Conservation (phyloP, 1,140 invertebrate species). For the Ceratosolen solmsi region DNA sequence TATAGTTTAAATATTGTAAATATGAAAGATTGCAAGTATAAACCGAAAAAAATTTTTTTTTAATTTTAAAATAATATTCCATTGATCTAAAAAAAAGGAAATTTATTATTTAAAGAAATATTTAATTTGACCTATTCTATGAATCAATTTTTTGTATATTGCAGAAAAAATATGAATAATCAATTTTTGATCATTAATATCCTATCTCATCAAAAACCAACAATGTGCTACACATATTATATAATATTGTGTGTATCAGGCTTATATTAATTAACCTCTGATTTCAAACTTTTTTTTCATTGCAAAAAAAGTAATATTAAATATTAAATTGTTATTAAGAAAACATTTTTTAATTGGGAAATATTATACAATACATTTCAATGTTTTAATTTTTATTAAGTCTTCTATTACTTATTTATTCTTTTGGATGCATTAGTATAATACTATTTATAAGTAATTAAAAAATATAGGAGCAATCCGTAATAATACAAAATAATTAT, state of each 20-base stretch:
- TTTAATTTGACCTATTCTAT: slow-evolving; percentile 5
- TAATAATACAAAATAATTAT: slow-evolving; percentile 1
- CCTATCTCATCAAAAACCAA: slow-evolving; percentile 24
- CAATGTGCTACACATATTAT: slow-evolving; percentile 46
- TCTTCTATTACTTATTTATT: not conserved
- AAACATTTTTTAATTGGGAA: too few species aligned
- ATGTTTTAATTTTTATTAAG: too few species aligned
- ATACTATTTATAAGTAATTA: not conserved
- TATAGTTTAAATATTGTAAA: slow-evolving; percentile 31
- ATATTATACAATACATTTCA: too few species aligned
- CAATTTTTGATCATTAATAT: slow-evolving; percentile 25
- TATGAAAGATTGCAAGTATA: slow-evolving; percentile 5
- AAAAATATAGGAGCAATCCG: not conserved
- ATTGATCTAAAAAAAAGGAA: slow-evolving; percentile 29
- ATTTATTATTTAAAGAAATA: slow-evolving; percentile 12
- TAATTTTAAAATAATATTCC: slow-evolving; percentile 18
- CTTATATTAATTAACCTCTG: slow-evolving; percentile 26
- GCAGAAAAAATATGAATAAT: slow-evolving; percentile 26
- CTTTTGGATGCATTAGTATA: not conserved
- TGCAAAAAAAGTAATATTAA: not conserved
- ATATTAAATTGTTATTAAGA: not conserved
- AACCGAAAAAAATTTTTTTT: not conserved
- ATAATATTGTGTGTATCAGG: slow-evolving; percentile 50
- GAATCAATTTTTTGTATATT: slow-evolving; percentile 23
- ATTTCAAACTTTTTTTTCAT: slow-evolving; percentile 27